Evolutionary conservation across 2,888 invertebrate genomes (phyloP).

Genomic region (Yponomeuta malinellus): DNA sequence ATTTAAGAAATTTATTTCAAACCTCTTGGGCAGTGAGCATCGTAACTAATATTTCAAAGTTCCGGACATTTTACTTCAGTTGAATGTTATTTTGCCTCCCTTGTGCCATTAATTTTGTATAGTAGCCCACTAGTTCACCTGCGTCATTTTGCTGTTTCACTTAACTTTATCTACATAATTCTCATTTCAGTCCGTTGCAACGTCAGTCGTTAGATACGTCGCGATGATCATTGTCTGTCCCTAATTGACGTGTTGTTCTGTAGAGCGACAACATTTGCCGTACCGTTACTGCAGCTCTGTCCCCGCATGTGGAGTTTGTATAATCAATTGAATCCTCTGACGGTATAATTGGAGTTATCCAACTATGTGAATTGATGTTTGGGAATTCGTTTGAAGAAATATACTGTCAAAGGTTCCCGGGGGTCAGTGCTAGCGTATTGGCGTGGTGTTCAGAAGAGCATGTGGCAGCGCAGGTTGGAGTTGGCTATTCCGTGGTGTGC

Average conservation of each 20-base stretch:
- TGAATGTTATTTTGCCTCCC: slow-evolving; percentile 61
- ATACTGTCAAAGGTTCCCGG: background rate
- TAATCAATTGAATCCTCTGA: no score
- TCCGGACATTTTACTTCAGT: slow-evolving; percentile 32
- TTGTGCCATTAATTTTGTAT: slow-evolving; percentile 65
- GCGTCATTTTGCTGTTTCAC: slow-evolving; percentile 31
- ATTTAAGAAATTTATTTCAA: slow-evolving; percentile 38
- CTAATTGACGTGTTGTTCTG: slow-evolving; percentile 32
- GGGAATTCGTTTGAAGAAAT: background rate
- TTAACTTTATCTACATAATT: slow-evolving; percentile 25
- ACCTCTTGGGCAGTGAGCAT: slow-evolving; percentile 54
- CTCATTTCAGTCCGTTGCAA: slow-evolving; percentile 52
- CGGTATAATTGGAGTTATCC: no score
- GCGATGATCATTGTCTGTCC: slow-evolving; percentile 23
- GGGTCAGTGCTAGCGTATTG: background rate
- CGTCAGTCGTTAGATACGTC: slow-evolving; percentile 38
- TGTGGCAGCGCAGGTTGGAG: slow-evolving; percentile 76
- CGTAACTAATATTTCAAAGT: slow-evolving; percentile 38
- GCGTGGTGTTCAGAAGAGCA: slow-evolving; percentile 63
- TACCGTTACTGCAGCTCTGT: slow-evolving; percentile 8
- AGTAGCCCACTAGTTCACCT: slow-evolving; percentile 60
- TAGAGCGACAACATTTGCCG: slow-evolving; percentile 36
- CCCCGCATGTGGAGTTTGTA: background rate
- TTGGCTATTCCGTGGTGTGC: slow-evolving; percentile 76
- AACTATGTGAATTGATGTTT: background rate